Evolutionary conservation across 2,113 vertebrate species (phyloP).

Genomic region (Podocnemis expansa): DNA sequence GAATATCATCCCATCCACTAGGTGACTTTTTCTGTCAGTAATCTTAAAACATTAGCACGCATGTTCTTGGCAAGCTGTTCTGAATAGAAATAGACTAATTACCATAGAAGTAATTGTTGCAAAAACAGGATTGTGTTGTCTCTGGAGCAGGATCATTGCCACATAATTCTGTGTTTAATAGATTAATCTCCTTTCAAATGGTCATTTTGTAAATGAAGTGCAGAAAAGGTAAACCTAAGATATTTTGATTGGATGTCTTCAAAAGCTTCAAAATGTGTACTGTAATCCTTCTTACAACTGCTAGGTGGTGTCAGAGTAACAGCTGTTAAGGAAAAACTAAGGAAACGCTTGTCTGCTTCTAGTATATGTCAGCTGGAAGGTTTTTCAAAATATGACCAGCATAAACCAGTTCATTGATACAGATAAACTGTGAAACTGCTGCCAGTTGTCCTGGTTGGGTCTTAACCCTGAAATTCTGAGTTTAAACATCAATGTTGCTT

Average conservation of each 20-base stretch:
- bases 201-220: neutral
- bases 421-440: neutral
- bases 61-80: neutral
- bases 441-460: neutral
- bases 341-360: neutral
- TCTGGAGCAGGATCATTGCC: neutral
- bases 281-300: conserved; percentile 2
- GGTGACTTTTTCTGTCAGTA: neutral
- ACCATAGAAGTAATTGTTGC: neutral
- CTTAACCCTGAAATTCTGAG: neutral
- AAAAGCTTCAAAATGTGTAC: neutral
- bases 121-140: neutral
- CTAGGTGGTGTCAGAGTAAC: conserved; percentile 7
- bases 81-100: neutral
- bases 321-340: neutral
- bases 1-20: neutral
- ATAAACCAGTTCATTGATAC: neutral
- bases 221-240: neutral
- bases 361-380: neutral
- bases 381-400: neutral
- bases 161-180: neutral
- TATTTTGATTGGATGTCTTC: neutral
- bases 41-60: neutral
- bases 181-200: neutral
- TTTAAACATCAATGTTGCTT: neutral